These are phyloP conservation scores for Leptobrachium leishanense DNA, from an alignment of 2,113 vertebrate genomes.

Conservation along the genomic window DNA sequence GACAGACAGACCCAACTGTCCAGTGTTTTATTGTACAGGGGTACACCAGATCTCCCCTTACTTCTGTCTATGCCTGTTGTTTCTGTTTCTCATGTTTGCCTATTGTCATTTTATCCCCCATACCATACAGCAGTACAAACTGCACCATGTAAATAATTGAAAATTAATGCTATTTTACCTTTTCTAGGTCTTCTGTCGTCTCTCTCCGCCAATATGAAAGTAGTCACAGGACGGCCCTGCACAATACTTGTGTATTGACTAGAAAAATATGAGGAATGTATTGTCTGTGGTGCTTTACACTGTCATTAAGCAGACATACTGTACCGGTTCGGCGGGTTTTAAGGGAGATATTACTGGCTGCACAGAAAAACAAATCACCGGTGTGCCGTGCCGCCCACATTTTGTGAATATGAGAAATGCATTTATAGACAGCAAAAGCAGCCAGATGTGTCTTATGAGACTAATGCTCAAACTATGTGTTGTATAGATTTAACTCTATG, in stretches of 20 bases:
- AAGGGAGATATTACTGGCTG: slow-evolving; percentile 39
- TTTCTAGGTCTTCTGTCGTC: neutral
- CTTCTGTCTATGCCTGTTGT: no score
- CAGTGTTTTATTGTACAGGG: no score
- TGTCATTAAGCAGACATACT: slow-evolving; percentile 38
- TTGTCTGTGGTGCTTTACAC: slow-evolving; percentile 18
- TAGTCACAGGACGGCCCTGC: neutral
- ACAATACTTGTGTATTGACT: slow-evolving; percentile 10
- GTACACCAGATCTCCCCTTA: no score
- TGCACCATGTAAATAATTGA: no score
- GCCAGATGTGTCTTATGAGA: no score
- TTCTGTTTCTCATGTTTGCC: no score
- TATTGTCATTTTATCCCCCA: no score
- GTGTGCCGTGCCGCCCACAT: slow-evolving; percentile 25
- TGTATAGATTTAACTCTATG: no score
- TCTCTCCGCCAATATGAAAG: neutral
- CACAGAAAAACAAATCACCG: slow-evolving; percentile 31
- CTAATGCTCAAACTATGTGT: no score
- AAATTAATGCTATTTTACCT: slow-evolving; percentile 20
- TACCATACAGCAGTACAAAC: no score
- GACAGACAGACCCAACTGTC: no score
- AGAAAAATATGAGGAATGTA: slow-evolving; percentile 17
- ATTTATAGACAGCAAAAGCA: slow-evolving; percentile 24
- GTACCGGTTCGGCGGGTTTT: slow-evolving; percentile 43
- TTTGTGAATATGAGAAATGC: slow-evolving; percentile 17